Evolutionary conservation across 2,888 invertebrate species (phyloP), one percentile per base, ranked within the genome.

Genomic region (Trichacis sp.): DNA sequence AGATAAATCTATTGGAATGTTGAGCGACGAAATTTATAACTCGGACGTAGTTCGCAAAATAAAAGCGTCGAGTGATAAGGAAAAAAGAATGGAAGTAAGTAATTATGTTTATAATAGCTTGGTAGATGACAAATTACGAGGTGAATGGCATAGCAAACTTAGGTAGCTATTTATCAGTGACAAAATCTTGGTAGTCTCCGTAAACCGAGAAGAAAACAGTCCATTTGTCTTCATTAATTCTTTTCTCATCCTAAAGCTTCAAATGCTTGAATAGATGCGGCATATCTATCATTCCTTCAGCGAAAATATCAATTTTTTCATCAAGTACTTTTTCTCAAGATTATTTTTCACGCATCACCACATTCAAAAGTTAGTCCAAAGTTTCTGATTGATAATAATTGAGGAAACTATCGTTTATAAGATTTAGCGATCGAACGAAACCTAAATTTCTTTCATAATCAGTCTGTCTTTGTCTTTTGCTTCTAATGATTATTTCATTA

Each of bases 191-290:
- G 15, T 49, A 15, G 33, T 49, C 17, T 49, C 14, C 36, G 33
- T 9, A 17, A 33, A 49, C 36, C 11, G 42, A 5, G 42, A 33
- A 30, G 33, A 33, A 17, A 49, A 18, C 8, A 11, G 2, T 49
- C 33, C 48, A 49, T 30, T 33, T 18, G 18, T 49, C 48, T 49
- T 49, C 36, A 49, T 49, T 49, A 49, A 17, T 49, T 49, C 36
- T 36, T 49, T 36, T 15, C 18, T 49, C 15, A 33, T 33, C 12
- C 48, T 6, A 36, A 49, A n/a, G 9, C 48, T 33, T 36, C 17
- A 36, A 49, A 42, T 42, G n/a, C 42, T 17, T 42, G 4, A 40
- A 50, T 14, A 40, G 18, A 14, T n/a, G 9, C 38, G 40, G 18
- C 15, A 15, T 33, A 49, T 49, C 24, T 49, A 33, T 33, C 36